phyloP scores from a whole-genome alignment of 2,888 invertebrate genomes.

The Athetis lepigone region DNA sequence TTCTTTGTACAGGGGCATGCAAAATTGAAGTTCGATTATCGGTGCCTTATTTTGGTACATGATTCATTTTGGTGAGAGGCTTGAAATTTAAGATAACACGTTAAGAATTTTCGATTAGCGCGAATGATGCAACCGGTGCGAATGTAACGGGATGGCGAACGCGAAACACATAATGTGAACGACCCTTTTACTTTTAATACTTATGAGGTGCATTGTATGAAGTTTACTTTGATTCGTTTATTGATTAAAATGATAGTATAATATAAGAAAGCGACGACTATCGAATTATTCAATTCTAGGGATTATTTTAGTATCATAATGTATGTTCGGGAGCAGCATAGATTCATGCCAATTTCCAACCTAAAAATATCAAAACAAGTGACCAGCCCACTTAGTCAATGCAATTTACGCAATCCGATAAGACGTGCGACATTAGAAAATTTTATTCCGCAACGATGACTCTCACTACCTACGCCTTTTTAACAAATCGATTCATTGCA shows the following conservation, averaged over 20 bases:
- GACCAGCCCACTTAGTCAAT: slow-evolving; percentile 25
- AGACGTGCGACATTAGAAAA: slow-evolving; percentile 53
- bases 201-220: slow-evolving; percentile 48
- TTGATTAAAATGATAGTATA: slow-evolving; percentile 22
- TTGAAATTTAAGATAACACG: slow-evolving; percentile 83
- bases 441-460: slow-evolving; percentile 43
- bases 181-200: slow-evolving; percentile 69
- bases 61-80: slow-evolving; percentile 85
- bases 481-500: slow-evolving; percentile 48
- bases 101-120: slow-evolving; percentile 85
- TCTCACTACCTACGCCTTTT: slow-evolving; percentile 48
- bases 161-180: slow-evolving; percentile 69
- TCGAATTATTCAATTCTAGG: not conserved
- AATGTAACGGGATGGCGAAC: slow-evolving; percentile 77
- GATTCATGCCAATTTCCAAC: not conserved
- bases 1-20: slow-evolving; percentile 85
- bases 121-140: slow-evolving; percentile 78
- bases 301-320: not conserved
- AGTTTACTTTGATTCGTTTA: slow-evolving; percentile 49
- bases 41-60: slow-evolving; percentile 81
- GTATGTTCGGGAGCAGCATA: not conserved
- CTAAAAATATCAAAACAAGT: slow-evolving; percentile 26
- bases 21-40: slow-evolving; percentile 84
- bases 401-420: slow-evolving; percentile 29
- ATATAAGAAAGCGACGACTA: slow-evolving; percentile 7